Base-by-base conservation (phyloP, 2,797 vertebrate species). In the Oophaga sylvatica region DNA sequence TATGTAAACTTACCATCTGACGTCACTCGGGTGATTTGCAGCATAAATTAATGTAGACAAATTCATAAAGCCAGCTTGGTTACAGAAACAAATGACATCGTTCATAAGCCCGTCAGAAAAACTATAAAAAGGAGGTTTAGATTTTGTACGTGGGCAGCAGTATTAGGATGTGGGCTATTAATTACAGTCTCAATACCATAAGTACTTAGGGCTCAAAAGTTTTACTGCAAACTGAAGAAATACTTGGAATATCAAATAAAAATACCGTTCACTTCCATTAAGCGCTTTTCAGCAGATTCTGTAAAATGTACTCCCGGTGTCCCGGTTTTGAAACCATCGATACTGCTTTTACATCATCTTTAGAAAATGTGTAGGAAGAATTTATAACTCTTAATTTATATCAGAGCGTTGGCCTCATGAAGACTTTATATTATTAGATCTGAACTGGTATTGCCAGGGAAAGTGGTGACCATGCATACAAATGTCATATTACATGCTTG, bases 41-140 rank as follows among this genome's bases (percentile, higher is more conserved):
- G 0, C 86, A 31, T 63, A 73, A 81, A 62, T 80, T 16, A 19
- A 59, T 88, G 60, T 68, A 48, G 85, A 90, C 41, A 85, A 92
- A 93, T 93, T 94, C 86, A 89, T 91, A 91, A 94, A 93, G 93
- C 93, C 92, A 93, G 92, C 93, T 94, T 93, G 93, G 90, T 91
- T 94, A 93, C 92, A 92, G 93, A 94, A 95, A 94, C 93, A 94
- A 91, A 95, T 94, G 88, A 93, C 92, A 92, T 94, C 94, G 95
- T 92, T 77, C 93, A 91, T 79, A 90, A 92, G 89, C 90, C 90
- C 89, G 91, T 16, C 92, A 90, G 91, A 89, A 83, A 85, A 90
- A 87, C 83, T 79, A 90, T 89, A 90, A 92, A 90, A 84, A 48
- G 90, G 91, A 90, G 87, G 91, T 91, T 88, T 92, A 91, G 71